Percentiles rank a stretch among this genome's conserved stretches.
Evolutionary conservation across 2,113 vertebrate genomes (phyloP).

Genomic region (Arenaria interpres): DNA sequence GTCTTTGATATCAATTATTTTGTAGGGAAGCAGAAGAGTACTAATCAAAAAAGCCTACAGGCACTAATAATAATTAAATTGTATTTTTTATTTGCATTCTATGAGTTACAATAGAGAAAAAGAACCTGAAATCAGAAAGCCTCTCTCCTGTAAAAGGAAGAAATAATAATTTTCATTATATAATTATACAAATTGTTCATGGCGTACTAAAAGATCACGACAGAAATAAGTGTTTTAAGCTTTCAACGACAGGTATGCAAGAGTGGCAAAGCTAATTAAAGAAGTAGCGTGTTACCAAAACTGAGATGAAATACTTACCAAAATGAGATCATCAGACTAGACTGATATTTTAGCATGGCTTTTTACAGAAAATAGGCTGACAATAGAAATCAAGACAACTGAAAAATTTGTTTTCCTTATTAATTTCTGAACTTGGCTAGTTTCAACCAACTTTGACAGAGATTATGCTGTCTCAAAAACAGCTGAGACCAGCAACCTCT

Average conservation of each 20-base stretch:
- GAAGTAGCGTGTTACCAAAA: rapidly evolving
- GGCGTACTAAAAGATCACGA: not conserved
- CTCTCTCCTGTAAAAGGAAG: not conserved
- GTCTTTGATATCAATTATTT: not conserved
- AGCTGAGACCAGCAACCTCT: not conserved
- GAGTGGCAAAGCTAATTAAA: not conserved
- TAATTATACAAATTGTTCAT: not conserved
- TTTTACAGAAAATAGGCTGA: not conserved
- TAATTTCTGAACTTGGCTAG: not conserved
- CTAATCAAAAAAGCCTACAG: not conserved
- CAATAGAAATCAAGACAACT: not conserved
- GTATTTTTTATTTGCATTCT: not conserved
- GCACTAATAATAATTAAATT: not conserved
- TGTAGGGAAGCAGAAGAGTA: not conserved
- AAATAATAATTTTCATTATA: not conserved
- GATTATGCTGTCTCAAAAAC: not conserved
- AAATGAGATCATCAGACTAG: not conserved
- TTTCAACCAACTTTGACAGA: not conserved
- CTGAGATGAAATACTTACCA: rapidly evolving
- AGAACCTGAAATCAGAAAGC: not conserved
- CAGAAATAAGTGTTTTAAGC: not conserved
- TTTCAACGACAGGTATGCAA: not conserved
- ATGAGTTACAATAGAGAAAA: not conserved
- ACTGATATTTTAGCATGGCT: not conserved
- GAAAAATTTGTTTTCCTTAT: not conserved